Evolutionary conservation across 1,140 invertebrate species (phyloP), one percentile per base, ranked within the genome.

Genomic region (Pseudomyrmex dendroicus): DNA sequence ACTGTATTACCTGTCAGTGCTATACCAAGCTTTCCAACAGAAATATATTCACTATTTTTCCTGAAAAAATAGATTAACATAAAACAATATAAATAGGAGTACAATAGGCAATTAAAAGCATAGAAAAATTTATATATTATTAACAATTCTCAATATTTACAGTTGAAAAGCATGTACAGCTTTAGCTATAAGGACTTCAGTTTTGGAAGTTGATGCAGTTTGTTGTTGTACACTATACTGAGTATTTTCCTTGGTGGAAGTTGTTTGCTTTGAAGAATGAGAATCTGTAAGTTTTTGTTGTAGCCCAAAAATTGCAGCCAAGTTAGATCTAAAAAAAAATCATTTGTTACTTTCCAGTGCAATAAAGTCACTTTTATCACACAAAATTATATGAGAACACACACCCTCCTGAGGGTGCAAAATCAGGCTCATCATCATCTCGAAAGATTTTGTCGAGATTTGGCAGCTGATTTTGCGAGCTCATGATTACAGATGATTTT

Each of bases 131-230:
- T 35, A 7, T 62, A 44, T 25, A 74, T 61, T 80, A 2, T 48
- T 56, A 68, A 17, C 59, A 25, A 20, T 50, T 50, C 52, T 20
- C 64, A 8, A 64, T 44, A 2, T 35, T 90, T 87, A 93, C 92
- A 92, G 87, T 89, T 93, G 92, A 70, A 89, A 93, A 67, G 89
- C 92, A 73, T 92, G 86, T 13, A 93, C 87, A 54, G 85, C 87
- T 89, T 93, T 93, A n/a, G 92, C 92, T 73, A 92, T 66, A 54
- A 93, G 82, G 2, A 93, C 89, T 84, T 93, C 91, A n/a, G 88
- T 88, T 82, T 93, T 92, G 2, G 84, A 90, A 25, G 86, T 48
- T 57, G 73, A 7, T 77, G 57, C 52, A 77, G 78, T 61, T 82
- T 89, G 83, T 82, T 89, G 83, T n/a, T 82, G 80, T 57, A 54